Evolutionary conservation across 2,113 vertebrate genomes (phyloP), one percentile per base, ranked within the genome.

Genomic region (Anarrhichthys ocellatus): DNA sequence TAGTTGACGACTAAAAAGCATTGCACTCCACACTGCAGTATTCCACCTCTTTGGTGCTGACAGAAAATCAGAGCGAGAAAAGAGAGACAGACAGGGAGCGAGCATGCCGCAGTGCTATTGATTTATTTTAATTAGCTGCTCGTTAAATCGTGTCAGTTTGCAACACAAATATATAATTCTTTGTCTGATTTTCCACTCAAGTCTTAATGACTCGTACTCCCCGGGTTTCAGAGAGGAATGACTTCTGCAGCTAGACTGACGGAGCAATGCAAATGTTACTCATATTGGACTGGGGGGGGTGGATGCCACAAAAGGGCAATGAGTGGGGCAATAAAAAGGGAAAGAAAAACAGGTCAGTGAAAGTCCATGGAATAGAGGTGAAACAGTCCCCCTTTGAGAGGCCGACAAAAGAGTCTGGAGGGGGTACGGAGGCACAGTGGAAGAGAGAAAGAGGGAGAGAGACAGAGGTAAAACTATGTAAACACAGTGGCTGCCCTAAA

Each of bases 41-140:
- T 75, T 84, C 85, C 63, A 68, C 63, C 83, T 86, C 85, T 82
- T 70, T 84, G 66, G 63, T 69, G 70, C 80, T 74, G 84, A 83
- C 73, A 78, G 87, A 86, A 89, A 89, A 86, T 84, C 85, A 54
- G 89, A 88, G 76, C 34, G 59, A 83, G 62, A 79, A 58, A 76
- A 80, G 64, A 65, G 86, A 90, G 70, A 89, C 68, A 87, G 69
- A 77, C 79, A 89, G 88, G 48, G 85, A 89, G 81, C 68, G 62
- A 90, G 84, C 77, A 59, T 93, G 94, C 94, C 80, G 94, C 94
- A 95, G 94, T 94, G 91, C 85, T 94, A 95, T 95, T 95, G 95
- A 95, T 95, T 95, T 95, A 94, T 94, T 95, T 94, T 95, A 95
- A 95, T 95, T 95, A 96, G 94, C 91, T 93, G 91, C 94, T 95